Base-by-base conservation (phyloP, 2,888 invertebrate species). In the Octodonta nipae region DNA sequence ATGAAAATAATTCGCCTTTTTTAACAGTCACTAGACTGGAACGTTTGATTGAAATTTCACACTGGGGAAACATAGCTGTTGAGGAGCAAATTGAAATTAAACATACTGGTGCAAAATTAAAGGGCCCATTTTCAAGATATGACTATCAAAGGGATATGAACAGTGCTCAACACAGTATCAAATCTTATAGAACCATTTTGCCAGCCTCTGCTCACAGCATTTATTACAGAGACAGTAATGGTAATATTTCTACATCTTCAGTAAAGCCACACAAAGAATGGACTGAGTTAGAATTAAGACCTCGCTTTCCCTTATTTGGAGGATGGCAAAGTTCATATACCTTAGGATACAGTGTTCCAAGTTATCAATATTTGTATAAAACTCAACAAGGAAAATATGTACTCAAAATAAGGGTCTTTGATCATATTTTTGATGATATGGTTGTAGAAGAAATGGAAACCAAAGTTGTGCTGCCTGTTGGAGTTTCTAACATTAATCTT, bases 251-350 rank as follows among this genome's bases (percentile, higher is more conserved):
- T 1, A 99, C 98, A 6, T 93, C 93, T 1, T 83, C 88, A 58
- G 82, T 96, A 67, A 74, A 81, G 43, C 66, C 83, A 13, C 72
- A 83, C 46, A 85, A 86, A 45, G 92, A 96, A 55, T 82, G 88
- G 22, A 91, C 96, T 5, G 95, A 98, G 54, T 64, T 98, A 3
- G 95, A 95, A 52, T 68, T 98, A n/a, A 71, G 91, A 30, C 98
- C 96, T 1, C 71, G 98, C 49, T 98, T 95, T 61, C 98, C 98
- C 3, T 67, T 98, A 3, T 98, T 96, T 61, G 98, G 98, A 33
- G 98, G 98, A 8, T 99, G 98, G 98, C 88, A 86, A 60, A 95
- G 93, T 5, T 87, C 89, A 47, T 99, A 99, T 62, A 83, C 82
- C 25, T 69, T 98, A 28, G 98, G 98, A 3, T 62, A 62, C 67